Evolutionary conservation across 1,140 invertebrate genomes (phyloP).

Genomic region (Pemphigus obesinymphae): DNA sequence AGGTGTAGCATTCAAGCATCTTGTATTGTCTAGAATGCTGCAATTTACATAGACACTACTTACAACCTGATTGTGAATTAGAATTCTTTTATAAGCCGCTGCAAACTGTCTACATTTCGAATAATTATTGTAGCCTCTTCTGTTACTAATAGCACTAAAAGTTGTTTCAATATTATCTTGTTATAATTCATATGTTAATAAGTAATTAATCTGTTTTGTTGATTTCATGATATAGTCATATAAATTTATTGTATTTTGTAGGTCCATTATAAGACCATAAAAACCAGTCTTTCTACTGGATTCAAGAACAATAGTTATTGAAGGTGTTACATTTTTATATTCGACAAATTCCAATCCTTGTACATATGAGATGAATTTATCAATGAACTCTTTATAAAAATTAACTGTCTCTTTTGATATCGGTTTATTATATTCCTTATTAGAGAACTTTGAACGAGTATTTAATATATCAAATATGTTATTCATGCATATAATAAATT

Average conservation of each 20-base stretch:
- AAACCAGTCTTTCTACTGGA: neutral
- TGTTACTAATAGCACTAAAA: conserved; percentile 13
- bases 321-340: neutral
- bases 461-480: conserved; percentile 35
- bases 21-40: neutral
- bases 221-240: neutral
- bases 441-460: neutral
- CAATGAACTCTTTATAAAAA: neutral
- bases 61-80: conserved; percentile 20
- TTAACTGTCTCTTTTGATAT: neutral
- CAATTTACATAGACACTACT: neutral
- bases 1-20: neutral
- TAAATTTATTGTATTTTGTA: neutral
- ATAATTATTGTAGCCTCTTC: conserved; percentile 25
- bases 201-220: neutral
- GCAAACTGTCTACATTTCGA: conserved; percentile 21
- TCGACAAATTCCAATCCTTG: neutral
- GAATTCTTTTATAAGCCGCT: conserved; percentile 22
- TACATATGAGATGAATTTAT: neutral
- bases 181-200: conserved; percentile 12
- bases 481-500: neutral
- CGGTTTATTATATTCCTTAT: neutral
- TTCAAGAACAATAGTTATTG: neutral
- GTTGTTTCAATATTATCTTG: conserved; percentile 28
- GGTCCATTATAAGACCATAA: neutral